Evolutionary conservation across 2,888 invertebrate species (phyloP).

Genomic region (Rhogogaster chlorosoma): DNA sequence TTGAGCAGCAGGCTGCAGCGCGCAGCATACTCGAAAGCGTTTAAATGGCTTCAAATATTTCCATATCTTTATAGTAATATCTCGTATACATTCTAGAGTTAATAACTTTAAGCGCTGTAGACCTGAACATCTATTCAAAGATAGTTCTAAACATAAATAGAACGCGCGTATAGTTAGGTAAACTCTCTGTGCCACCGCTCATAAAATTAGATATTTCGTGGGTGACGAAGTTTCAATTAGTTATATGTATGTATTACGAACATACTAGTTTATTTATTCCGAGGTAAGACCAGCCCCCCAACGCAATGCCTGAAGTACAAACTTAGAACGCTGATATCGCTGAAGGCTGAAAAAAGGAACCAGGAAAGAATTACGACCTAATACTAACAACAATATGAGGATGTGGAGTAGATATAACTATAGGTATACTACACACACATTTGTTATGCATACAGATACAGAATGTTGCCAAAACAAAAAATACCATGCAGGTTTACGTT

Average conservation of each 20-base stretch:
- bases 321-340: neutral
- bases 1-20: neutral
- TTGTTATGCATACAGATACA: neutral
- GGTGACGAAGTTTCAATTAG: neutral
- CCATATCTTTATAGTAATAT: neutral
- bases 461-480: neutral
- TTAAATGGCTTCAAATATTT: neutral
- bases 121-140: neutral
- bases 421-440: neutral
- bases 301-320: neutral
- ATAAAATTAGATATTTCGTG: slow-evolving; percentile 8
- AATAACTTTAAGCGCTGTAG: neutral
- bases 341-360: neutral
- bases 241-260: neutral
- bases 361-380: neutral
- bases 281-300: neutral
- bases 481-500: neutral
- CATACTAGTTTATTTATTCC: neutral
- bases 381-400: neutral
- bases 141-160: neutral
- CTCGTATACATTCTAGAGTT: neutral
- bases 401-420: neutral
- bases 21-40: neutral
- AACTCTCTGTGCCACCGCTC: neutral
- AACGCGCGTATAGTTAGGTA: neutral